Conservation (phyloP, 2,888 invertebrate species). For the Ptychoptera contaminata region DNA sequence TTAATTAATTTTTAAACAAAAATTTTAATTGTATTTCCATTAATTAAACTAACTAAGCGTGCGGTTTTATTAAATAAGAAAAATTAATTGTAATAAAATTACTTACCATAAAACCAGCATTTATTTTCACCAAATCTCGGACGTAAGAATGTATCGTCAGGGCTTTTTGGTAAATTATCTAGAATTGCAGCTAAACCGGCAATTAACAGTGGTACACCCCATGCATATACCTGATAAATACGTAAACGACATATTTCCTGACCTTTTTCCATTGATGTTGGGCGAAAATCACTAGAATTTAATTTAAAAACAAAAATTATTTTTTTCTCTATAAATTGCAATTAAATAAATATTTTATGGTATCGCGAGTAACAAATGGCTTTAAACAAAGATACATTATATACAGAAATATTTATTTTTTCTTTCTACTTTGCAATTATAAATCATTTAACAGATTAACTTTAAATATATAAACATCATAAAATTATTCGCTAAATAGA, state of each 20-base stretch:
- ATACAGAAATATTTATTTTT: too few species aligned
- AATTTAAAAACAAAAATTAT: constrained; percentile 11
- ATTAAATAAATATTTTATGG: too few species aligned
- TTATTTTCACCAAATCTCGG: constrained; percentile 63
- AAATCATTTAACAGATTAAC: too few species aligned
- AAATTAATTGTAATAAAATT: constrained; percentile 1
- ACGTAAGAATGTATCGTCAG: constrained; percentile 43
- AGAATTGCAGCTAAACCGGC: constrained; percentile 57
- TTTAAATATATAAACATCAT: too few species aligned
- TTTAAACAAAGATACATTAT: too few species aligned
- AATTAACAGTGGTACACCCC: constrained; percentile 67
- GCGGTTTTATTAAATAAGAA: neutral
- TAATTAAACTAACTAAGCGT: neutral
- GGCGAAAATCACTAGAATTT: constrained; percentile 59
- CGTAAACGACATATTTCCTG: constrained; percentile 68
- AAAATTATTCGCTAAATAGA: too few species aligned
- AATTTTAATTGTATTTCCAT: neutral
- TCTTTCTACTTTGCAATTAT: too few species aligned
- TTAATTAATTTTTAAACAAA: neutral
- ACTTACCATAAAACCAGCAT: constrained; percentile 73
- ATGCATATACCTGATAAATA: constrained; percentile 69
- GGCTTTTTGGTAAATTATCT: constrained; percentile 46
- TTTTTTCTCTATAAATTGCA: too few species aligned
- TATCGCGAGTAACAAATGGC: too few species aligned
- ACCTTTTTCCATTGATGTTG: constrained; percentile 69